Evolutionary conservation across 2,888 invertebrate genomes (phyloP), one percentile per base, ranked within the genome.

Genomic region (Sarcophaga subvicina): DNA sequence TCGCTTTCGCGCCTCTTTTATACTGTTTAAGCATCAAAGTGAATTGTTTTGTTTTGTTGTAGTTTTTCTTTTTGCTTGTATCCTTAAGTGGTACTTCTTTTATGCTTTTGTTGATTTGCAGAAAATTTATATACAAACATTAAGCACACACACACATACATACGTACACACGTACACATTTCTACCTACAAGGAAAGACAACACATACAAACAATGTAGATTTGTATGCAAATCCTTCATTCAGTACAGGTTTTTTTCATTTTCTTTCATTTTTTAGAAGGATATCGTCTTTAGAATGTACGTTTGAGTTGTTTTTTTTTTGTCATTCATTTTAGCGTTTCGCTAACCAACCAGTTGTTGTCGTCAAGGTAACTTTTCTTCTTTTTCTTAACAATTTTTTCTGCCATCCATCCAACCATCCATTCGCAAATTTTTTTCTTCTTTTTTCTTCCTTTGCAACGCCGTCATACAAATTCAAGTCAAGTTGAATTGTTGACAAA

Each of bases 351-450:
- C 82, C 87, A 80, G 79, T 85, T 88, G 88, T 91, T 91, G 92
- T 90, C 92, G 92, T 90, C 92, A 91, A 90, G 92, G 92, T 90
- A 91, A 92, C 92, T 91, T 91, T 91, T 90, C 90, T 88, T 72
- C 60, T 90, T 75, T 76, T 72, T 76, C 75, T 45, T 20, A 64
- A 17, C 63, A 63, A 72, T 22, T 22, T 59, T 80, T 86, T 71
- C 77, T 86, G 73, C 14, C 54, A 66, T 76, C 72, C 37, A 67
- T 82, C 76, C 76, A 75, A 14, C 14, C 3, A 80, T 77, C 80
- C 59, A 80, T 77, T 87, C 37, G 60, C 20, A 60, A 80, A 75
- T 82, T 81, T 69, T 25, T 25, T 37, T 6, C 1, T 37, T 37
- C n/a, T 78, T 80, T 79, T 25, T 37, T 37, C 0, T 37, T 37